Percentiles rank a stretch among this genome's conserved stretches.
Evolutionary conservation across 2,797 vertebrate species (phyloP).

Genomic region (Muraenolepis orangiensis): DNA sequence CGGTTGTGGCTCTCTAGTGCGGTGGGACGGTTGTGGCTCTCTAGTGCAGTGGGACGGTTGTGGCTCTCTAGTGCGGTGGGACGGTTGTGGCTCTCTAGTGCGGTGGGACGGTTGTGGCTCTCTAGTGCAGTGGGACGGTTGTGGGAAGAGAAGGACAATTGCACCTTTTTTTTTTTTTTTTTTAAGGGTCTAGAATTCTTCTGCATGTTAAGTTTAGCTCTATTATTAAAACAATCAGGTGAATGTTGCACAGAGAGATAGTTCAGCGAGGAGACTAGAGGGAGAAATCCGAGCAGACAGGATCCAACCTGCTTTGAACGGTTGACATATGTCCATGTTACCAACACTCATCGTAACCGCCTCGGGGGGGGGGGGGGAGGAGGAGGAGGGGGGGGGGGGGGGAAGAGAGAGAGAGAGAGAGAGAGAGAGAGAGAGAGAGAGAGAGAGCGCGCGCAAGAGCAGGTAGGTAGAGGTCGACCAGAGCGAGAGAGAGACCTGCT

Average conservation of each 20-base stretch:
- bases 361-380: background rate
- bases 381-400: background rate
- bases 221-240: background rate
- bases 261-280: background rate
- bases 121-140: no score
- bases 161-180: no score
- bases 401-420: background rate
- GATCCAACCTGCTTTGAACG: slow-evolving; percentile 30
- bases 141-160: background rate
- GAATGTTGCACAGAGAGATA: background rate
- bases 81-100: slow-evolving; percentile 34
- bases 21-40: slow-evolving; percentile 2
- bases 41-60: no score
- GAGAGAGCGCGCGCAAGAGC: no score
- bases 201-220: no score
- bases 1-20: slow-evolving; percentile 33
- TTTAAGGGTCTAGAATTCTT: no score
- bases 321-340: slow-evolving; percentile 11
- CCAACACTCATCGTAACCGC: background rate
- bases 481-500: no score
- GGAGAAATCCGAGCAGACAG: background rate
- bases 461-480: no score
- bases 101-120: slow-evolving; percentile 5
- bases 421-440: no score
- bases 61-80: slow-evolving; percentile 38